Evolutionary conservation across 2,797 vertebrate species (phyloP), one percentile per base, ranked within the genome.

Genomic region (Ctenosaura bakeri): DNA sequence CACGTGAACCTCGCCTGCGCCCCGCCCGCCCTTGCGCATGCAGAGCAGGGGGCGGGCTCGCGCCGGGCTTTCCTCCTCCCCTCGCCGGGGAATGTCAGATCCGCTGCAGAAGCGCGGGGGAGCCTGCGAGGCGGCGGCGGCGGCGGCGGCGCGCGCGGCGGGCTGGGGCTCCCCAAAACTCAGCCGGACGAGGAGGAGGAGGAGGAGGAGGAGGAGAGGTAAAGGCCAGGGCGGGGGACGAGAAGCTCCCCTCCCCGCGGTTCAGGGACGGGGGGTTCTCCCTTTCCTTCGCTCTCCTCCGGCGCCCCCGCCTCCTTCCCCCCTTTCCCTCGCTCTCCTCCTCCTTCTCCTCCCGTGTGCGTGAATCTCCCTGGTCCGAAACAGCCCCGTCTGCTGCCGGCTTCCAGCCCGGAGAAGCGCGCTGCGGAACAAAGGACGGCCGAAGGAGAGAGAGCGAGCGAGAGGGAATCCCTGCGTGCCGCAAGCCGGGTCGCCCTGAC

Each of bases 1-100:
- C 89, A 66, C 89, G 89, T 90, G 89, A 66, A 64, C 89, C 5
- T 35, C 86, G 83, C 77, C 88, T 38, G 86, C 80, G 85, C 89
- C 77, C 94, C 90, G 88, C 92, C 92, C 32, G 2, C 59, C 52
- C 78, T 62, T 29, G 78, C 93, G 94, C 38, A 71, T 83, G 83
- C 88, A 54, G 71, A 2, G 86, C 90, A 89, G 62, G 93, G 91
- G 93, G 94, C 92, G 85, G 69, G 10, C n/a, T n/a, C 13, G 6
- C 22, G 0, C 42, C 92, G 91, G 26, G 1, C 4, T 59, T n/a
- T 62, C 24, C 69, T 56, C 64, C 56, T 42, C 64, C 71, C 35
- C 94, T 74, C 93, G 91, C 92, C 89, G 90, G 90, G 93, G 88
- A 88, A 94, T 91, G 93, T 90, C 94, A 90, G 93, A 88, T 89